phyloP scores from a whole-genome alignment of 2,888 invertebrate species.

The Parnassius smintheus region DNA sequence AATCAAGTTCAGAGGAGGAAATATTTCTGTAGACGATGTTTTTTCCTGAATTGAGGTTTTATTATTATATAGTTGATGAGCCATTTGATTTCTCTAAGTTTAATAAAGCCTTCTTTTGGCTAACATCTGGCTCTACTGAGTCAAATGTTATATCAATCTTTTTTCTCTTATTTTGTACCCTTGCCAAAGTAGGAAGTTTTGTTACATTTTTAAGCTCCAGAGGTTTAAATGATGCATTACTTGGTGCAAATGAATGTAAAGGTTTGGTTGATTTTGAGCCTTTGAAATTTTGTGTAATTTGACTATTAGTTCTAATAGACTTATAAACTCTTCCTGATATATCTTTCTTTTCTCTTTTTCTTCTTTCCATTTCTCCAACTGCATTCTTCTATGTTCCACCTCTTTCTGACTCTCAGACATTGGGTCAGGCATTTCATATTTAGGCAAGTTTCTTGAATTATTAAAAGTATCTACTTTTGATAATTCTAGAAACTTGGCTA shows the following conservation, averaged over 20 bases:
- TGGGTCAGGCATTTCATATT: constrained; percentile 44
- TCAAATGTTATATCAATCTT: constrained; percentile 13
- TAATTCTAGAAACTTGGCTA: no score
- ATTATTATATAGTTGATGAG: background rate
- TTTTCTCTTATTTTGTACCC: constrained; percentile 32
- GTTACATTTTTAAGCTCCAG: constrained; percentile 54
- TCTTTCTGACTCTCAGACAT: constrained; percentile 20
- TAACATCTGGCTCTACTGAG: constrained; percentile 1
- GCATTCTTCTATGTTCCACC: constrained; percentile 52
- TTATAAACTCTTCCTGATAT: constrained; percentile 63
- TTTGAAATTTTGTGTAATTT: constrained; percentile 21
- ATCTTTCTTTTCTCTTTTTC: constrained; percentile 64
- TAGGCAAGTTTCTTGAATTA: constrained; percentile 50
- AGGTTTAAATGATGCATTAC: constrained; percentile 74
- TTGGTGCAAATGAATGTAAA: constrained; percentile 73
- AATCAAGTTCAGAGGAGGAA: no score
- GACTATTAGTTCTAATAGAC: constrained; percentile 33
- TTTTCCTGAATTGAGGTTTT: background rate
- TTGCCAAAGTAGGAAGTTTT: constrained; percentile 44
- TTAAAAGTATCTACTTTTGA: no score
- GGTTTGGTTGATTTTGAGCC: constrained; percentile 25
- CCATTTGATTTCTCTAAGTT: background rate
- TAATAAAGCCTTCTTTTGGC: background rate
- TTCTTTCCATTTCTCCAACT: constrained; percentile 68
- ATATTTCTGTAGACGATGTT: background rate